Base-by-base conservation (phyloP, 2,113 vertebrate species). In the Oceanites oceanicus region DNA sequence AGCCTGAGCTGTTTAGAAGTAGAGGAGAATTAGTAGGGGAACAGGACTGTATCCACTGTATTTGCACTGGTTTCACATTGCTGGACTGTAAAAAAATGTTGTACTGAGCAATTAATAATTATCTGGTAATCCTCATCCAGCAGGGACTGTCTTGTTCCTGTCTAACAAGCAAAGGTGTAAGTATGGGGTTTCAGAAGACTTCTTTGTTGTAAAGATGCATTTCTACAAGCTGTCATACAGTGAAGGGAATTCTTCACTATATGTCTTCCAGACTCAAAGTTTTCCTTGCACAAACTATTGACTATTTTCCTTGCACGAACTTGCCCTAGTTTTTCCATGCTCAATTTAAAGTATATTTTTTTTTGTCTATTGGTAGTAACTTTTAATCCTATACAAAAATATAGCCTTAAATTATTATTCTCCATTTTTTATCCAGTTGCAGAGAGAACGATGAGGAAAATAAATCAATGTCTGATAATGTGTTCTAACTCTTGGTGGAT, bases 391-490 rank as follows among this genome's bases (percentile, higher is more conserved):
- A 15, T 52, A 79, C 50, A 92, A 80, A 90, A 80, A 83, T 93
- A 25, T 42, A 73, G 5, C 15, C 47, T 92, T 92, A 84, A 95
- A 71, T 87, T 53, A 74, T 80, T 78, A 65, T 76, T 92, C 66
- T 89, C 20, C 38, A 38, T 5, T 71, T 82, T 91, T 68, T 45
- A 79, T 82, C 42, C 34, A 32, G 23, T 79, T 70, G 44, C 63
- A 63, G 55, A 70, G 42, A 83, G 45, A 78, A 92, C 27, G 73
- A 87, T 77, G 50, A 92, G 83, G 74, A 86, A 74, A 91, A 93
- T 92, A 76, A 93, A 96, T 82, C 85, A 92, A 86, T 94, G 40
- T 83, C 76, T 79, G 89, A 63, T 75, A 83, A 88, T 67, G 79
- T 89, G 27, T 77, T 49, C 50, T 82, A 78, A 96, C 96, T 94